Evolutionary conservation across 53 echinoderm and acorn worm species (phyloP), one percentile per base, ranked within the genome.

Genomic region (Pentamera pediparva): DNA sequence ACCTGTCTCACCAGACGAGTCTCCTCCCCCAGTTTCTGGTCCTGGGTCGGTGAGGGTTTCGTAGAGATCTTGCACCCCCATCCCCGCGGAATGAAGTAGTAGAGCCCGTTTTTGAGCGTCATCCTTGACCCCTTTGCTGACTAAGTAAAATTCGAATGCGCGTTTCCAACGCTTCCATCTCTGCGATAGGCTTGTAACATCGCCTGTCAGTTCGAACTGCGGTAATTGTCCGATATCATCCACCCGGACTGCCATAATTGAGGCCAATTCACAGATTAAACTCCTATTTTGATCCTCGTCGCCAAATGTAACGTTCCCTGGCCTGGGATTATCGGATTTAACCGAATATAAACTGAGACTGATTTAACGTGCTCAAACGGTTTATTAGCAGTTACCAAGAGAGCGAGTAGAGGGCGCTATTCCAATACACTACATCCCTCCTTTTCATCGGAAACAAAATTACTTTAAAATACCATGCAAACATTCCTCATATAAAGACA

Each of bases 31-130:
- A 13, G 12, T 54, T 18, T 18, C 13, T 31, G 22, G 18, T 2
- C 62, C 62, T 11, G 62, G 37, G 17, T 81, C 81, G 11, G 43
- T 37, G 5, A 72, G n/a, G n/a, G 71, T 70, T 34, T 70, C 56
- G 24, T 58, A 70, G 4, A 81, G 59, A 21, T 81, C 74, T 51
- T 81, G 62, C 4, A 81, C 81, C 6, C 39, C 81, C 59, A 59
- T 70, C 32, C 81, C 81, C 2, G 74, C 81, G 11, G 39, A 81
- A 49, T 81, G 81, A 32, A 74, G 17, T 5, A 75, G 52, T 21
- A 75, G 50, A 11, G 63, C 82, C 32, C 62, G 4, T 30, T 75
- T 74, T 32, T 74, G 74, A 4, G 26, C 22, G 8, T 32, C 31
- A 35, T 74, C n/a, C 36, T 36, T 49, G 27, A 62, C 63, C 56